A percentile compares a stretch with the other conserved stretches of the same genome.
Conservation (phyloP, 1,140 invertebrate species). For the Drosophila simulans region DNA sequence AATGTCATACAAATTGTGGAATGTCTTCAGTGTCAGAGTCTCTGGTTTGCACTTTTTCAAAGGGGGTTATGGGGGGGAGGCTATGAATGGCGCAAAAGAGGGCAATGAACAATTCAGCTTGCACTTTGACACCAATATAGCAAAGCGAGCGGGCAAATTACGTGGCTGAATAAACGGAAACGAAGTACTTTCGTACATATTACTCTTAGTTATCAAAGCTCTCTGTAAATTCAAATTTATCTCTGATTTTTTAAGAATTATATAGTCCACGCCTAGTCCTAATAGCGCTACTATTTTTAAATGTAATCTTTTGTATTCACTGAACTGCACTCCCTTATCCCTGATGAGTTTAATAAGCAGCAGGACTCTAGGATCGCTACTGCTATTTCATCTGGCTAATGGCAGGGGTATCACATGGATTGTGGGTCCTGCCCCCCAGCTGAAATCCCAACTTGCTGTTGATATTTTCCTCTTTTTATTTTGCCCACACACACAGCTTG, state of each 20-base stretch:
- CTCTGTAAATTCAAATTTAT: not conserved
- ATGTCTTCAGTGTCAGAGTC: conserved; percentile 12
- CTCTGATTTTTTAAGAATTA: no score
- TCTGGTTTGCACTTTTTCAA: not conserved
- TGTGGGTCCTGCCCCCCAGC: not conserved
- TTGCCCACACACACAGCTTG: conserved; percentile 10
- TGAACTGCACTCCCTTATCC: no score
- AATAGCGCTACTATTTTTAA: no score
- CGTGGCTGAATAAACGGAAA: not conserved
- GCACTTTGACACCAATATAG: conserved; percentile 15
- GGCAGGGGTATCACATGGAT: not conserved
- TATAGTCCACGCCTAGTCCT: no score
- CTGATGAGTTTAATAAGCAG: not conserved
- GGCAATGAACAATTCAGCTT: conserved; percentile 22
- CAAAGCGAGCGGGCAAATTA: not conserved
- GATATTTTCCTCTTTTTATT: conserved; percentile 1
- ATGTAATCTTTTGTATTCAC: not conserved
- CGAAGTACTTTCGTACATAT: not conserved
- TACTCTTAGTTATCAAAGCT: not conserved
- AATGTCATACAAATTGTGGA: conserved; percentile 72
- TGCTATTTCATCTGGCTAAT: conserved; percentile 10
- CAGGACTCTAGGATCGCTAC: not conserved
- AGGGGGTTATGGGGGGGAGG: not conserved
- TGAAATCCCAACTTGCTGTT: conserved; percentile 6
- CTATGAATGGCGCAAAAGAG: not conserved